Evolutionary conservation across 2,888 invertebrate species (phyloP).

Genomic region (Deilephila elpenor): DNA sequence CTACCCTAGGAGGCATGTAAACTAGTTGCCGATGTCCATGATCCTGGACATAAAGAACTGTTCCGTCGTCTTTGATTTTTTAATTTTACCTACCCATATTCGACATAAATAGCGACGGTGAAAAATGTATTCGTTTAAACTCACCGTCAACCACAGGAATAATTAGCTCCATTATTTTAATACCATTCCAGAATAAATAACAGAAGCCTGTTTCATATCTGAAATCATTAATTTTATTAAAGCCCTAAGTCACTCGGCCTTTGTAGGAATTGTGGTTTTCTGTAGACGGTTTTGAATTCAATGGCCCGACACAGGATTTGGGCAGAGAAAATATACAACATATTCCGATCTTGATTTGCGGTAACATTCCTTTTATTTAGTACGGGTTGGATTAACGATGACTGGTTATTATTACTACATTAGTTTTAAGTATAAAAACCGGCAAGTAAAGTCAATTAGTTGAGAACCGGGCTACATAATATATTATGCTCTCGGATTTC

Average conservation of each 20-base stretch:
- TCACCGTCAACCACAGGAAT: background rate
- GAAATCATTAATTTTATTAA: constrained; percentile 19
- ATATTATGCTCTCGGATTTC: too few species aligned
- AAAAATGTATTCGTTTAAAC: background rate
- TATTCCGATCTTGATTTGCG: background rate
- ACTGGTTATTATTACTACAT: too few species aligned
- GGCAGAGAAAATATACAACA: background rate
- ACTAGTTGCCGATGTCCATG: too few species aligned
- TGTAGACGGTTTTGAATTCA: background rate
- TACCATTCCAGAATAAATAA: background rate
- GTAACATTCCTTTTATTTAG: background rate
- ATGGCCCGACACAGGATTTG: background rate
- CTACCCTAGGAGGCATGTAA: too few species aligned
- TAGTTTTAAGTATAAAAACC: too few species aligned
- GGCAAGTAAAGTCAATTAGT: too few species aligned
- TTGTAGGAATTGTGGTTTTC: constrained; percentile 21
- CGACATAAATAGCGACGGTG: too few species aligned
- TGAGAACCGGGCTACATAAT: too few species aligned
- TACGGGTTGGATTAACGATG: too few species aligned
- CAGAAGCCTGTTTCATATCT: background rate
- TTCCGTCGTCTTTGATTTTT: too few species aligned
- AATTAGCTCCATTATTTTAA: background rate
- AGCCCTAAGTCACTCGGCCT: background rate
- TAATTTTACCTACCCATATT: too few species aligned
- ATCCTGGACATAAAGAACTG: too few species aligned